Base-by-base conservation (phyloP, 2,888 invertebrate genomes). In the Drosophila barbarae region DNA sequence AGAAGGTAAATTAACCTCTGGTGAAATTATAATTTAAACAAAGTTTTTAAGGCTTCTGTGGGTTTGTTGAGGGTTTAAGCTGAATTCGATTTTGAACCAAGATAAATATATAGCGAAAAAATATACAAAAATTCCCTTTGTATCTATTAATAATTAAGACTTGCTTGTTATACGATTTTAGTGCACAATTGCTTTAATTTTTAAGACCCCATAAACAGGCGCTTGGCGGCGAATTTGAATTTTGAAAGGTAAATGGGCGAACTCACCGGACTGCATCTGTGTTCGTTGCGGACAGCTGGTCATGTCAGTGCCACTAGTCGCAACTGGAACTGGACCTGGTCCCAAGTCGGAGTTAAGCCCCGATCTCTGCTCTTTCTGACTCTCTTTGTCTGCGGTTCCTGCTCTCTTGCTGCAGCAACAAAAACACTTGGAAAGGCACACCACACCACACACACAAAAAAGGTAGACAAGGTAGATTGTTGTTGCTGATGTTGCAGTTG, bases 231-330 rank as follows among this genome's bases (percentile, higher is more conserved):
- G 21, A 44, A 13, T 46, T 50, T 18, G 30, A 36, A 18, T 64
- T 66, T 36, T 51, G 49, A 59, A 81, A 82, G 68, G 78, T 78
- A 55, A 71, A 65, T 58, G 56, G 42, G 54, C 51, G 51, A 67
- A 81, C 83, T 86, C 77, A 84, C 85, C 77, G 73, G 69, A 82
- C 76, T 66, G 71, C 67, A 60, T 60, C 41, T 63, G 61, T 57
- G 60, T 60, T 60, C 53, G 59, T 38, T 46, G 61, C 66, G 75
- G 84, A 69, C 79, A 81, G 85, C 85, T 85, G 81, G 73, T 69
- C 77, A 75, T 77, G 69, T 68, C 74, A 67, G 66, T 57, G 50
- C 36, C 65, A 50, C 42, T 49, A 15, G 44, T 23, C 21, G 69
- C 69, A 67, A 69, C 74, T 69, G 68, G 57, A 73, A 73, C 71